These are phyloP conservation scores for Dicyrtoma fusca DNA, from an alignment of 2,888 invertebrate species.

Conservation along the genomic window DNA sequence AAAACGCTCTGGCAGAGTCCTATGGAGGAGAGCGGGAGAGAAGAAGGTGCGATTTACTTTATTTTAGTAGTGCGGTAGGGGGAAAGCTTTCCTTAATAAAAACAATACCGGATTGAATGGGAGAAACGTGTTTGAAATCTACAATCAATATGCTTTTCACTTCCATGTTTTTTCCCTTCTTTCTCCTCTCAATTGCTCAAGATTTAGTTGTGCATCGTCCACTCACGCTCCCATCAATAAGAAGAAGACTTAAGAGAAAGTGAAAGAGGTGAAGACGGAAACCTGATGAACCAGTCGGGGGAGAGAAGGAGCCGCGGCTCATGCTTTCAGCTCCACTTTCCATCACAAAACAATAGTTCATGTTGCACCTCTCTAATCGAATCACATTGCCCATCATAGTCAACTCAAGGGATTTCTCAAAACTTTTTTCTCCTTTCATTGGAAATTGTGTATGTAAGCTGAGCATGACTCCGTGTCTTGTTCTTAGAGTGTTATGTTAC, in stretches of 20 bases:
- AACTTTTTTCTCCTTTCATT: too few species aligned
- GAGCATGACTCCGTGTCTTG: too few species aligned
- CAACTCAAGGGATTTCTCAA: background rate
- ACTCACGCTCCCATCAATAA: too few species aligned
- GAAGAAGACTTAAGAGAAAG: background rate
- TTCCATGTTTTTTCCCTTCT: background rate
- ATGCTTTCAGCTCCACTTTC: conserved; percentile 3
- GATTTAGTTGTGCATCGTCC: background rate
- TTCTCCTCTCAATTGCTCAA: background rate
- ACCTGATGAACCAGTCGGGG: background rate
- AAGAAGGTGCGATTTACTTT: conserved; percentile 8
- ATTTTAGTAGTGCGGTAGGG: conserved; percentile 23
- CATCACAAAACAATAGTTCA: background rate
- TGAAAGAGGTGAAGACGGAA: background rate
- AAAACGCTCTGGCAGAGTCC: conserved; percentile 8
- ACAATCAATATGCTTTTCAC: conserved; percentile 38
- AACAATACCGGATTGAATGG: conserved; percentile 46
- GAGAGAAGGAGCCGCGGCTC: too few species aligned
- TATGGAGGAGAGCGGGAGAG: conserved; percentile 4
- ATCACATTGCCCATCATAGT: conserved; percentile 17
- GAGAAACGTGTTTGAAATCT: conserved; percentile 48
- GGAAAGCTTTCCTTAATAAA: conserved; percentile 39
- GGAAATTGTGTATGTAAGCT: too few species aligned
- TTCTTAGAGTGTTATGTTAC: too few species aligned
- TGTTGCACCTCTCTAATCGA: conserved; percentile 33